Base-by-base conservation (phyloP, 2,797 vertebrate species). In the Buphagus erythrorhynchus region DNA sequence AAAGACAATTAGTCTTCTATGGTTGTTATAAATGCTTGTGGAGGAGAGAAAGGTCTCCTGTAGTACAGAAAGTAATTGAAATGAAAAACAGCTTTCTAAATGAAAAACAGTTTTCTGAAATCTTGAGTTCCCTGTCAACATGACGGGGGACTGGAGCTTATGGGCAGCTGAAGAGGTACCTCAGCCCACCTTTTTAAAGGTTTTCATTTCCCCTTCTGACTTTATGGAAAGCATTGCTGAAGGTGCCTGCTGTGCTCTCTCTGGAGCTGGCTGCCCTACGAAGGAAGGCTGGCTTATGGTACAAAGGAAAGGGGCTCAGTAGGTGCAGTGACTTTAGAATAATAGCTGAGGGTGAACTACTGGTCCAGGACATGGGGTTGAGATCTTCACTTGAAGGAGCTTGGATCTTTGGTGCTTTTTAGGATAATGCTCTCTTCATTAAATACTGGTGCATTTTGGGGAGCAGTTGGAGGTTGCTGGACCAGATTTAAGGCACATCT, bases 311-410 rank as follows among this genome's bases (percentile, higher is more conserved):
- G 36, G 25, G 24, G 12, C 33, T 93, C 36, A 52, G 14, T 28
- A 35, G 40, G 15, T 76, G 17, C 21, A 49, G 11, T 62, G 35
- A 59, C 29, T 76, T 73, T 22, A 82, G n/a, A 15, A 4, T 48
- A 61, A n/a, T 20, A 55, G 35, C 19, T 73, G 25, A 20, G 33
- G 11, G 4, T 33, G 79, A 36, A 25, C 55, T 20, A 3, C 21
- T 40, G n/a, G 16, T 46, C 31, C 36, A 33, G 59, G 19, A 58
- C 0, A 0, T 33, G 31, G 6, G 11, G 2, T 61, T 78, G 51
- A 72, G 67, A 24, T 77, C 33, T 26, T 81, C 49, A 31, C 9
- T 38, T 65, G 49, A 72, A 46, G 24, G 4, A 15, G 14, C 35
- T 78, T 54, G n/a, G 18, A 55, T 77, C 33, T 48, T 38, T 15